These are phyloP conservation scores for Neomorphus geoffroyi DNA, from an alignment of 2,797 vertebrate species.

Conservation along the genomic window DNA sequence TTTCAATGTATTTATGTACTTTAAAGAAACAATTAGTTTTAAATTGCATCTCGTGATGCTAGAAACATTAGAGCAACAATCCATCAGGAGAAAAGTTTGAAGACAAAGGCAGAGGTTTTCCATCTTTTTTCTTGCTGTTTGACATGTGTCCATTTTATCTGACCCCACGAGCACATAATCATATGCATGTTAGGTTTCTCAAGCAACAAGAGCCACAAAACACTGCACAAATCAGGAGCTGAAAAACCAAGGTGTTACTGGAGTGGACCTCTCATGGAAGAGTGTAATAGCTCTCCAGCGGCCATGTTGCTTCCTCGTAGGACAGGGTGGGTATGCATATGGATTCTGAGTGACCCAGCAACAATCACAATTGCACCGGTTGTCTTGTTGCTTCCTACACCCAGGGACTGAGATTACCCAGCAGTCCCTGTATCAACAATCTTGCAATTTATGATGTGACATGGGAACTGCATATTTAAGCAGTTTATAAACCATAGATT, in stretches of 20 bases:
- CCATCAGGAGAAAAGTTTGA: not conserved
- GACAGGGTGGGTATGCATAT: not conserved
- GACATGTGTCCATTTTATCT: not conserved
- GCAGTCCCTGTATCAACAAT: not conserved
- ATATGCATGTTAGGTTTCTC: not conserved
- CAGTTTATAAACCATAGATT: not conserved
- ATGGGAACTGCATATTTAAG: not conserved
- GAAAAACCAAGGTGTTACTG: not conserved
- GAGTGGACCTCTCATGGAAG: not conserved
- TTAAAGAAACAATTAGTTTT: not conserved
- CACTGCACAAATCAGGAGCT: not conserved
- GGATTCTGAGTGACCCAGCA: not conserved
- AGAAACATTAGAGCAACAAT: not conserved
- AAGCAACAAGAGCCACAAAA: not conserved
- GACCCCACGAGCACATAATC: not conserved
- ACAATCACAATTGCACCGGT: not conserved
- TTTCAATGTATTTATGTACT: not conserved
- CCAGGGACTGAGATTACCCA: not conserved
- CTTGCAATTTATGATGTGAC: not conserved
- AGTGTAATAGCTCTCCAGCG: not conserved
- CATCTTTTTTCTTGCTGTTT: not conserved
- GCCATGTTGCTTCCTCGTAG: not conserved
- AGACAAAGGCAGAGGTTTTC: not conserved
- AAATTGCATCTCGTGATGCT: not conserved
- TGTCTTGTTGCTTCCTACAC: not conserved